Percentiles rank a stretch among this genome's conserved stretches.
Evolutionary conservation across 2,113 vertebrate genomes (phyloP).

Genomic region (Leptocoma aspasia): DNA sequence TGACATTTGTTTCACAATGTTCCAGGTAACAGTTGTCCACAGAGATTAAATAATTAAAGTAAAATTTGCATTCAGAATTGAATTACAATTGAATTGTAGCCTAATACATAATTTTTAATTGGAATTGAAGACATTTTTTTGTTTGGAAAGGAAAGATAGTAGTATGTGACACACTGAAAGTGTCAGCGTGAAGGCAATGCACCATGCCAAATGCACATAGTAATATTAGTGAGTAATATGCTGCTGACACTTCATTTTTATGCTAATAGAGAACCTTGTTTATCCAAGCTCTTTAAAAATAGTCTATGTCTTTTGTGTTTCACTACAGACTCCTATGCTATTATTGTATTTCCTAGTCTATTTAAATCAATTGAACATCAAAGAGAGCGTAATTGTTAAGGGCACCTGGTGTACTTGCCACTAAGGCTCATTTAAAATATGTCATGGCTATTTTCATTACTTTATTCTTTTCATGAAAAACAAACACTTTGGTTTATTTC

Average conservation of each 20-base stretch:
- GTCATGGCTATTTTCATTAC: not conserved
- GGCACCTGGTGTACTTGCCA: not conserved
- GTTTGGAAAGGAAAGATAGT: not conserved
- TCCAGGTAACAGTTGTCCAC: slow-evolving; percentile 14
- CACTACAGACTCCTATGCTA: not conserved
- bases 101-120: not conserved
- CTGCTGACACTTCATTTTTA: not conserved
- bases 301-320: not conserved
- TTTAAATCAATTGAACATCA: not conserved
- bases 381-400: not conserved
- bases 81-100: slow-evolving; percentile 26
- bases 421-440: not conserved
- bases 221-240: not conserved
- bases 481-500: not conserved
- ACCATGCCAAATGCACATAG: not conserved
- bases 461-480: not conserved
- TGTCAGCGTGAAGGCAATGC: not conserved
- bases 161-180: not conserved
- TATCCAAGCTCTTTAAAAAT: slow-evolving; percentile 1
- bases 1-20: slow-evolving; percentile 35
- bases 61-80: slow-evolving; percentile 7
- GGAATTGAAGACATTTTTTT: not conserved
- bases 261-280: not conserved
- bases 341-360: not conserved
- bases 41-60: slow-evolving; percentile 17